A percentile compares a stretch with the other conserved stretches of the same genome.
Evolutionary conservation across 2,888 invertebrate species (phyloP).

Genomic region (Hypolimnas misippus): DNA sequence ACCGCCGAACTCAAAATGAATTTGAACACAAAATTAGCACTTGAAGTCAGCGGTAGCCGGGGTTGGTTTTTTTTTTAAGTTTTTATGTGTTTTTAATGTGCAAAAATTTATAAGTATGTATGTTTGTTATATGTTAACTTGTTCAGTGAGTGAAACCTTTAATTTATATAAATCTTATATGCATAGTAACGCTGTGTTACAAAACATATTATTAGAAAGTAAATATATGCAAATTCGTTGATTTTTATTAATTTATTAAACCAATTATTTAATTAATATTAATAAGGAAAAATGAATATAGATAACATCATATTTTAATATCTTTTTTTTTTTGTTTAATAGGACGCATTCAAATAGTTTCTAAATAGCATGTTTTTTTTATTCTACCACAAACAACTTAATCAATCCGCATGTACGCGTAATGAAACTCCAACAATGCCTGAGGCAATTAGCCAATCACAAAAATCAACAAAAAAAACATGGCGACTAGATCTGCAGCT

Average conservation of each 20-base stretch:
- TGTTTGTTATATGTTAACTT: too few relatives aligned
- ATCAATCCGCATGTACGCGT: constrained; percentile 14
- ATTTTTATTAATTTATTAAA: background rate
- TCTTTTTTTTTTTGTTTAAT: background rate
- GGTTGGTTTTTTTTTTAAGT: too few relatives aligned
- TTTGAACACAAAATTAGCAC: too few relatives aligned
- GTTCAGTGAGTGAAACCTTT: too few relatives aligned
- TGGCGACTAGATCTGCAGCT: background rate
- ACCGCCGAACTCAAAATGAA: too few relatives aligned
- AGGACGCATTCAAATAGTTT: background rate
- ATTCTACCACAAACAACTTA: constrained; percentile 5
- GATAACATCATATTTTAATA: background rate
- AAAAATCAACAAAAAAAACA: constrained; percentile 12
- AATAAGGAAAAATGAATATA: background rate
- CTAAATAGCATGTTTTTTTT: constrained; percentile 6
- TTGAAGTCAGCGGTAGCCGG: too few relatives aligned
- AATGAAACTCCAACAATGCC: constrained; percentile 17
- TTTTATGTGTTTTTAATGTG: too few relatives aligned
- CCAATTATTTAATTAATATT: constrained; percentile 7
- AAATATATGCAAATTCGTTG: background rate
- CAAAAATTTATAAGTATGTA: too few relatives aligned
- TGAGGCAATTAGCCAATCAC: constrained; percentile 23
- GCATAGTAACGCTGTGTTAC: too few relatives aligned
- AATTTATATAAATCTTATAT: too few relatives aligned
- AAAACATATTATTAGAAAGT: background rate